phyloP scores from a whole-genome alignment of 1,140 invertebrate species.

The Cherax destructor region DNA sequence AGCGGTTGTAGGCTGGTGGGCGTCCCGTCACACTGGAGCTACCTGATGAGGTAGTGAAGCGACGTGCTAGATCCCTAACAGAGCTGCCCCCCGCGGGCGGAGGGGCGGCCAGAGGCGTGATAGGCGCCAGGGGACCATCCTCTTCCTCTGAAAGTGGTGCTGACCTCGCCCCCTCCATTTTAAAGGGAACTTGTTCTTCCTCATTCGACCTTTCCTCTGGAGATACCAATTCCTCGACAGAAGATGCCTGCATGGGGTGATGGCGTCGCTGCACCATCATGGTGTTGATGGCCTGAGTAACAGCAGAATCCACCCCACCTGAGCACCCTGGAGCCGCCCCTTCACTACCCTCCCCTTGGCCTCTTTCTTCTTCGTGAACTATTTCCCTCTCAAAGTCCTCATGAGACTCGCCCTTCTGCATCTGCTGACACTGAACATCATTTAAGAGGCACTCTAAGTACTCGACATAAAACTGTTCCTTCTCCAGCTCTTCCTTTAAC shows the following conservation, averaged over 20 bases:
- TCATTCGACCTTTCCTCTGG: background rate
- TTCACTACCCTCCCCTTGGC: conserved; percentile 71
- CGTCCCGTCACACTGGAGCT: conserved; percentile 30
- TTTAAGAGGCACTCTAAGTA: conserved; percentile 88
- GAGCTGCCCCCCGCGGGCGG: conserved; percentile 54
- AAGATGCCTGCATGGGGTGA: conserved; percentile 24
- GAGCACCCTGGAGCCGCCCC: conserved; percentile 54
- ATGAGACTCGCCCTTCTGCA: conserved; percentile 1
- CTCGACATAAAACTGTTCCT: conserved; percentile 92
- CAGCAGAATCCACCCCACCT: conserved; percentile 68
- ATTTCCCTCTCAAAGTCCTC: conserved; percentile 29
- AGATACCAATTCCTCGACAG: conserved; percentile 22
- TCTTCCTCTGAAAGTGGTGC: conserved; percentile 41
- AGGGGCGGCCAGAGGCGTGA: conserved; percentile 56
- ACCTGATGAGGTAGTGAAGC: conserved; percentile 74
- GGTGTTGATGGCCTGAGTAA: conserved; percentile 67
- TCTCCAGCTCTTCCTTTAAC: conserved; percentile 88
- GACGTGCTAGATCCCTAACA: conserved; percentile 68
- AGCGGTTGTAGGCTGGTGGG: conserved; percentile 61
- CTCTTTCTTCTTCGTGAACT: conserved; percentile 55
- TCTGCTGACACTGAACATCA: conserved; percentile 58
- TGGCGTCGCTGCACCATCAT: conserved; percentile 64
- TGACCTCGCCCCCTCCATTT: conserved; percentile 34
- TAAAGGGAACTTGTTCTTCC: background rate
- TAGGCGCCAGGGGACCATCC: conserved; percentile 51